Base-by-base conservation (phyloP, 2,888 invertebrate species). In the Beris morrisii region DNA sequence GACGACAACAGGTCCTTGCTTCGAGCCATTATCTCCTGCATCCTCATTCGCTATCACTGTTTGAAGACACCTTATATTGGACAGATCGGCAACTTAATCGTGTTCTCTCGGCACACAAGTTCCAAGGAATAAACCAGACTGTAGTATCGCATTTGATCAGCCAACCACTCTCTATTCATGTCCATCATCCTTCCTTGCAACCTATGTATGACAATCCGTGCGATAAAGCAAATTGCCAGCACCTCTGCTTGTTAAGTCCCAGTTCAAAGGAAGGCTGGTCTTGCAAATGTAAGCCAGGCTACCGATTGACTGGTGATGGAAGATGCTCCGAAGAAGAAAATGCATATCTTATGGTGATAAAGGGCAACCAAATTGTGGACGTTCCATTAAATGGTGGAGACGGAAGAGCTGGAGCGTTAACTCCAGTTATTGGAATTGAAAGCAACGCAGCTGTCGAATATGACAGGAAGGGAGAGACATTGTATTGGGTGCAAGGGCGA, bases 31-130 rank as follows among this genome's bases (percentile, higher is more conserved):
- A 97, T 76, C 82, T 99, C 0, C 83, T 97, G 2, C 97, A 98
- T 81, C 97, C 98, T 0, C 97, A 97, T 78, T 96, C 94, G 7
- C 79, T 99, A 44, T 93, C 97, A 0, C 82, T 97, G 6, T 98
- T 98, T 78, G 98, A 99, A 79, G 96, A 98, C 75, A 92, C 92
- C 0, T 83, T 99, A 65, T 99, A 96, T 81, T 98, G 97, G 95
- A 97, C 97, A 0, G 97, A 97, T 78, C 84, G 95, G 3, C 95
- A 97, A 78, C 81, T 96, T 46, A 97, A 97, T 77, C 82, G 96
- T 22, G 95, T 95, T 12, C 80, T 92, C 5, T 94, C 92, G 0
- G 94, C 95, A 0, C 92, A 96, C 78, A 98, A 98, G 81, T 96
- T 92, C 81, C 88, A 87, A 72, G 97, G 97, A 13, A 84, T 87